phyloP scores from a whole-genome alignment of 2,113 vertebrate species.

The Martes martes region DNA sequence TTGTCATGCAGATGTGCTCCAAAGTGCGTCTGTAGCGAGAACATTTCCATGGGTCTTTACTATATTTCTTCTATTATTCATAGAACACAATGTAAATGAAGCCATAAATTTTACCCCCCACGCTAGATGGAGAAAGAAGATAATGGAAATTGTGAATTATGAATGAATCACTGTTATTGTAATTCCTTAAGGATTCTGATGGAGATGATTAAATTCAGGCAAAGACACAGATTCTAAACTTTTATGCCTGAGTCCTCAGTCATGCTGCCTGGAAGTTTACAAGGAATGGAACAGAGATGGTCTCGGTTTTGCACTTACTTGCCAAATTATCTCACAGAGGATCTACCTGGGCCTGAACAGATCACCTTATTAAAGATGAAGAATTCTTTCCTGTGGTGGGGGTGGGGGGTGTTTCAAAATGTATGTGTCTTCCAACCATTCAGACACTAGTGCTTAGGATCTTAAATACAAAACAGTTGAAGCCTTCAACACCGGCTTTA shows the following conservation, averaged over 20 bases:
- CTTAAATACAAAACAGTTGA: background rate
- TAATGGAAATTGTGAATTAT: constrained; percentile 91
- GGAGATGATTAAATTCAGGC: constrained; percentile 81
- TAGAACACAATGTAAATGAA: constrained; percentile 90
- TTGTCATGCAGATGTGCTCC: constrained; percentile 83
- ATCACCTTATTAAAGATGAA: constrained; percentile 59
- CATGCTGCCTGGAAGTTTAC: constrained; percentile 72
- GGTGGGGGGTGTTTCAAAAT: constrained; percentile 36
- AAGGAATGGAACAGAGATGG: constrained; percentile 70
- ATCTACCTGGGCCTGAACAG: constrained; percentile 62
- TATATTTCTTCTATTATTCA: constrained; percentile 91
- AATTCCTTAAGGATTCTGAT: constrained; percentile 87
- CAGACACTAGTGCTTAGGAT: background rate
- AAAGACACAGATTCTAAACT: constrained; percentile 80
- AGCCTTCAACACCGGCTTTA: background rate
- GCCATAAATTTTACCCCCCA: constrained; percentile 87
- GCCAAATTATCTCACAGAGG: constrained; percentile 67
- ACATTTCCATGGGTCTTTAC: constrained; percentile 85
- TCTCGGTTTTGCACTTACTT: constrained; percentile 72
- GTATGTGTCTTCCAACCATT: constrained; percentile 54
- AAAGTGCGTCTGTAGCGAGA: constrained; percentile 78
- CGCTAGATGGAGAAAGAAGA: constrained; percentile 85
- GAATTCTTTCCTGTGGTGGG: background rate
- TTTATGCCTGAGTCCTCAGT: constrained; percentile 77
- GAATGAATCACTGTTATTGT: constrained; percentile 89